Evolutionary conservation across 2,888 invertebrate genomes (phyloP).

Genomic region (Griposia aprilina): DNA sequence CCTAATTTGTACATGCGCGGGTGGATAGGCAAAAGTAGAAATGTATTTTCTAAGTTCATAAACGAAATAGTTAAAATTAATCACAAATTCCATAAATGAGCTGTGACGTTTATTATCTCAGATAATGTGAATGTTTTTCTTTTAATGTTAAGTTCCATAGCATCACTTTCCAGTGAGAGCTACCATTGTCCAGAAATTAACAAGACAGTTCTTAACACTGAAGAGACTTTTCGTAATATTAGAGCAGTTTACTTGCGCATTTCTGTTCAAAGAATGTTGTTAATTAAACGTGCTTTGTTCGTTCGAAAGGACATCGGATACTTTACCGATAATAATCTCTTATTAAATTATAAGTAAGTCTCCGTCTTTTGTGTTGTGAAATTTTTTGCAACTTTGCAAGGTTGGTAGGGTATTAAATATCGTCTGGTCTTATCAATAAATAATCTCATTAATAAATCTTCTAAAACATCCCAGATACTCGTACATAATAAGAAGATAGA

Average conservation of each 20-base stretch:
- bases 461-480: neutral
- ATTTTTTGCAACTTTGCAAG: constrained; percentile 7
- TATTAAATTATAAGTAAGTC: constrained; percentile 1
- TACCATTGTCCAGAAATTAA: neutral
- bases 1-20: neutral
- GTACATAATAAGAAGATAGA: neutral
- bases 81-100: neutral
- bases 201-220: constrained; percentile 1
- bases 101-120: neutral
- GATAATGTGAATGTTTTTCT: constrained; percentile 1
- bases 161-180: constrained; percentile 7
- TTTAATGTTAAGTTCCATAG: too few relatives aligned
- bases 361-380: constrained; percentile 23
- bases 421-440: neutral
- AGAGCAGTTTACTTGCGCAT: constrained; percentile 20
- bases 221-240: constrained; percentile 20
- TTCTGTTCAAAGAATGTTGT: constrained; percentile 17
- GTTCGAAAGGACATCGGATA: constrained; percentile 25
- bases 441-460: neutral
- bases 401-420: neutral
- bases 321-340: constrained; percentile 29
- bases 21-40: neutral
- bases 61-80: neutral
- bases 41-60: neutral
- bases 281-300: constrained; percentile 32